Conservation (phyloP, 2,888 invertebrate species). For the Macropis europaea region DNA sequence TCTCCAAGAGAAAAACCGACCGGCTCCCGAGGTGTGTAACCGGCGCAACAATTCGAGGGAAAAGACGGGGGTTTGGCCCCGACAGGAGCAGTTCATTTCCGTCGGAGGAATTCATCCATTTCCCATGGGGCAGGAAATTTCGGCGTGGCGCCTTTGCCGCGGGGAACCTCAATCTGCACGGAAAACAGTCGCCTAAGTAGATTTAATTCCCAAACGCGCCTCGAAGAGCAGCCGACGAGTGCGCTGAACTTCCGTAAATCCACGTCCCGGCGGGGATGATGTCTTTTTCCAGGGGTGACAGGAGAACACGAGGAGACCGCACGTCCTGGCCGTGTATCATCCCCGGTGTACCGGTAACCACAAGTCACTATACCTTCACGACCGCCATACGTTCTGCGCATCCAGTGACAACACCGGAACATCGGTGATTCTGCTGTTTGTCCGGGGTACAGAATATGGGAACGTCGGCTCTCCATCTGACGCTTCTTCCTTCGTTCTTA, state of each 20-base stretch:
- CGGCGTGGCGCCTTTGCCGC: slow-evolving; percentile 12
- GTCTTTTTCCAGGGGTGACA: slow-evolving; percentile 38
- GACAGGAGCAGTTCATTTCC: slow-evolving; percentile 30
- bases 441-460: neutral
- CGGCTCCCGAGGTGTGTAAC: neutral
- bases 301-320: slow-evolving; percentile 49
- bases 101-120: slow-evolving; percentile 24
- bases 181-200: slow-evolving; percentile 43
- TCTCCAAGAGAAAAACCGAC: neutral
- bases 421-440: slow-evolving; percentile 1
- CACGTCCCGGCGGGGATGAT: slow-evolving; percentile 32
- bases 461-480: neutral
- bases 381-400: slow-evolving; percentile 63
- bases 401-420: slow-evolving; percentile 13
- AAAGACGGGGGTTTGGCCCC: slow-evolving; percentile 1
- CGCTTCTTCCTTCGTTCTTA: too few species aligned
- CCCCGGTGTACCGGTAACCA: slow-evolving; percentile 69
- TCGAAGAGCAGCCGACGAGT: slow-evolving; percentile 35
- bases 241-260: slow-evolving; percentile 45
- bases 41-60: neutral
- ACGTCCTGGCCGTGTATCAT: slow-evolving; percentile 73
- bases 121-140: slow-evolving; percentile 17
- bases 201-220: slow-evolving; percentile 53
- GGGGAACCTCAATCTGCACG: slow-evolving; percentile 40
- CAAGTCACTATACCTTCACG: slow-evolving; percentile 72